Evolutionary conservation across 2,888 invertebrate species (phyloP).

Genomic region (Melolontha melolontha): DNA sequence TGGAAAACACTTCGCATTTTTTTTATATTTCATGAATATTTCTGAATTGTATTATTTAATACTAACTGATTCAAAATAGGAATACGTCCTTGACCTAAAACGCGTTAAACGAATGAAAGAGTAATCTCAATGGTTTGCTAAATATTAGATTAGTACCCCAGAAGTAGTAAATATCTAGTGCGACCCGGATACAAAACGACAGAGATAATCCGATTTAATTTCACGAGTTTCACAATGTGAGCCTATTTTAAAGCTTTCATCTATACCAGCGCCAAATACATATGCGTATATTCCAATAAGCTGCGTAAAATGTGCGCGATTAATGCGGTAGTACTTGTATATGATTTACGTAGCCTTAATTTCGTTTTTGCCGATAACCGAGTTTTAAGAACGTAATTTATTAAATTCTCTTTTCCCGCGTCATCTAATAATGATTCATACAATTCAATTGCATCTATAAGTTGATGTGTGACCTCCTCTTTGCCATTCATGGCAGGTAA

Average conservation of each 20-base stretch:
- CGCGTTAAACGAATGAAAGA: background rate
- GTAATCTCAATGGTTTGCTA: constrained; percentile 2
- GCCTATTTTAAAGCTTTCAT: constrained; percentile 1
- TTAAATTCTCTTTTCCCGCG: too few species aligned
- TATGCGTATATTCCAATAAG: too few species aligned
- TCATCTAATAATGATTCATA: too few species aligned
- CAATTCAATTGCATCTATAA: too few species aligned
- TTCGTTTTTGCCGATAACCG: too few species aligned
- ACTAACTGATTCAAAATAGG: background rate
- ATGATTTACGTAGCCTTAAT: too few species aligned
- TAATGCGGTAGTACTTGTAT: too few species aligned
- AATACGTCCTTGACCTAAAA: constrained; percentile 15
- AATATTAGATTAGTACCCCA: constrained; percentile 14
- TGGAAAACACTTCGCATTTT: too few species aligned
- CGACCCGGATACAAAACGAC: background rate
- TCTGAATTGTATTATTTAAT: background rate
- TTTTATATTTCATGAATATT: background rate
- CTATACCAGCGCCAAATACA: background rate
- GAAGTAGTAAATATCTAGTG: constrained; percentile 5
- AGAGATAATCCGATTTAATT: constrained; percentile 10
- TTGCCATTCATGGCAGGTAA: too few species aligned
- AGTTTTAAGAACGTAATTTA: too few species aligned
- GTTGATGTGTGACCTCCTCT: too few species aligned
- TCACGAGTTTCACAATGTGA: background rate
- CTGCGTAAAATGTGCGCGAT: too few species aligned